Evolutionary conservation across 2,888 invertebrate species (phyloP).

Genomic region (Choreutis nemorana): DNA sequence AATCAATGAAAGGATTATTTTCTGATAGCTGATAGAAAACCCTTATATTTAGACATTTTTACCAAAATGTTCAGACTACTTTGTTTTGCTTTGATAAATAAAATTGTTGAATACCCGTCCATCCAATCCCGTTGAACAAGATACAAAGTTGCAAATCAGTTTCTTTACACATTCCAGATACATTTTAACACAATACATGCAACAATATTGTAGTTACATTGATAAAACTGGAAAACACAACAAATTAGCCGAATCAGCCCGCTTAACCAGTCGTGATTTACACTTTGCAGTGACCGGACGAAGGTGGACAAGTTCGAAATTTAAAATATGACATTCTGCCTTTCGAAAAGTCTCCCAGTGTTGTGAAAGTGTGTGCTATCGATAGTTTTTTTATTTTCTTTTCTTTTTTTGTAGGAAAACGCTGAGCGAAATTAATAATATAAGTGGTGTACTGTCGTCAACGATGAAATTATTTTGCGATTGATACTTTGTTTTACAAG

Average conservation of each 20-base stretch:
- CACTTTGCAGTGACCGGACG: slow-evolving; percentile 64
- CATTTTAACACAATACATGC: slow-evolving; percentile 18
- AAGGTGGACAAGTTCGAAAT: slow-evolving; percentile 57
- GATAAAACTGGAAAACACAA: slow-evolving; percentile 38
- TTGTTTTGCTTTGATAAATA: too few species aligned
- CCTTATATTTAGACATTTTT: too few species aligned
- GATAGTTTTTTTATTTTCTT: slow-evolving; percentile 34
- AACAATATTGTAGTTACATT: slow-evolving; percentile 31
- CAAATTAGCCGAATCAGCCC: slow-evolving; percentile 29
- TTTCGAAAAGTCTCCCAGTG: slow-evolving; percentile 25
- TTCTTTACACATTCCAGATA: slow-evolving; percentile 14
- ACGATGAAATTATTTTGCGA: slow-evolving; percentile 64
- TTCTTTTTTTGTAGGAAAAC: slow-evolving; percentile 65
- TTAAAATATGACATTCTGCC: slow-evolving; percentile 33
- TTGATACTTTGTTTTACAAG: slow-evolving; percentile 59
- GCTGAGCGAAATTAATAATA: slow-evolving; percentile 63
- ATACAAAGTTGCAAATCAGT: slow-evolving; percentile 19
- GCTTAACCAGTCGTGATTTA: slow-evolving; percentile 62
- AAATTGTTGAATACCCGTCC: too few species aligned
- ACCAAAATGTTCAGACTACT: too few species aligned
- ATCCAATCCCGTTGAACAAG: slow-evolving; percentile 3
- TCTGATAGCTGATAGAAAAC: too few species aligned
- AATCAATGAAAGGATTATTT: too few species aligned
- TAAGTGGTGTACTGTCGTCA: slow-evolving; percentile 62
- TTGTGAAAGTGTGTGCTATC: slow-evolving; percentile 44